These are phyloP conservation scores for Zonitis immaculata DNA, from an alignment of 2,888 invertebrate species.

Conservation along the genomic window DNA sequence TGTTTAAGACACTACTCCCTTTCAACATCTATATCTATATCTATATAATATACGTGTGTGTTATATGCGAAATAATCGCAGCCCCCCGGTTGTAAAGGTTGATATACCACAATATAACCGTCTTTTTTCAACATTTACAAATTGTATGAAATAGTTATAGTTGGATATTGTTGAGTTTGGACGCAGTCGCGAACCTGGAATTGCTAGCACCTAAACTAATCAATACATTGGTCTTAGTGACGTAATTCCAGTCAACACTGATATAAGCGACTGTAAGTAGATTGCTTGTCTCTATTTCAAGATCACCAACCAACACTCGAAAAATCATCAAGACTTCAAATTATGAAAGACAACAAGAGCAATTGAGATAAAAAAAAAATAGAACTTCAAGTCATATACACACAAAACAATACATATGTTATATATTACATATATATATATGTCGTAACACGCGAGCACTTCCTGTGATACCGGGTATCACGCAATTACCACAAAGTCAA, in stretches of 20 bases:
- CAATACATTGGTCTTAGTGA: constrained; percentile 42
- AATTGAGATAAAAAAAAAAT: no score
- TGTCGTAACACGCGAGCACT: constrained; percentile 28
- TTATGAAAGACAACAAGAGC: no score
- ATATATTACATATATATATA: background rate
- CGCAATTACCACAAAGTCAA: constrained; percentile 31
- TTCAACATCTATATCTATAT: background rate
- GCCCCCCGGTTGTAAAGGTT: constrained; percentile 19
- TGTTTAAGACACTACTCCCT: constrained; percentile 25
- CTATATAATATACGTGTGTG: background rate
- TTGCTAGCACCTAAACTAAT: constrained; percentile 48
- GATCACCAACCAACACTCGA: no score
- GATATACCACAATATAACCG: background rate
- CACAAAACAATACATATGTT: background rate
- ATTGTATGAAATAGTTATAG: constrained; percentile 30
- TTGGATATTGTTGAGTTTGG: constrained; percentile 25
- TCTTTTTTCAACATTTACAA: constrained; percentile 19
- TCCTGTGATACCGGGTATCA: constrained; percentile 29
- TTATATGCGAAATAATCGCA: constrained; percentile 46
- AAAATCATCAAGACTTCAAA: no score
- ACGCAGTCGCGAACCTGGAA: constrained; percentile 52
- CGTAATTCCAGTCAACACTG: constrained; percentile 45
- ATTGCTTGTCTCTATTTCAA: no score
- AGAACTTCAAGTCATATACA: no score
- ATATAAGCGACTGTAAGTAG: no score